phyloP scores from a whole-genome alignment of 2,797 vertebrate species.

The Enteromius radiatus region DNA sequence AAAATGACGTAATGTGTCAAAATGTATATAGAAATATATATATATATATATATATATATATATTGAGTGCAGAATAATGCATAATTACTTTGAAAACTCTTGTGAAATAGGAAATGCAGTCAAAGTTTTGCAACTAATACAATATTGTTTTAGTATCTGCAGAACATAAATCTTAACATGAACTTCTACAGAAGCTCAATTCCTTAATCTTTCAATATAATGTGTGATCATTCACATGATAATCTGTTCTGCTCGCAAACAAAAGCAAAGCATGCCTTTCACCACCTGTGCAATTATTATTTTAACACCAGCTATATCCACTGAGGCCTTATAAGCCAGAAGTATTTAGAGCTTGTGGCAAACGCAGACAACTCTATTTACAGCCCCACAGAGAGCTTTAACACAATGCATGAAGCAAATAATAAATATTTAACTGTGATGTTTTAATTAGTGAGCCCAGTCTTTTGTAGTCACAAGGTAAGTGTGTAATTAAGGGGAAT shows the following conservation, averaged over 20 bases:
- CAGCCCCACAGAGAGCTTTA: neutral
- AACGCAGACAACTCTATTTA: constrained; percentile 2
- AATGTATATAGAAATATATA: too few relatives aligned
- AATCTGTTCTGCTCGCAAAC: neutral
- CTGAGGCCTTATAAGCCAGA: constrained; percentile 18
- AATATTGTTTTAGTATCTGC: neutral
- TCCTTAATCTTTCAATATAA: neutral
- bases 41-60: too few relatives aligned
- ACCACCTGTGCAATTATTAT: constrained; percentile 19
- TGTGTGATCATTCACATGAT: neutral
- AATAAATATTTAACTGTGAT: neutral
- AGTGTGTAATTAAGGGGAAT: neutral
- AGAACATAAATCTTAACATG: neutral
- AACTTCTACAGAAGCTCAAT: neutral
- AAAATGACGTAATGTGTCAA: neutral
- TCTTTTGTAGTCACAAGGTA: neutral
- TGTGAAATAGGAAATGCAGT: neutral
- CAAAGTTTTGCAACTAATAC: neutral
- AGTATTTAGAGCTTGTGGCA: neutral
- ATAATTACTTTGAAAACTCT: too few relatives aligned
- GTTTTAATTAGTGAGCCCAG: neutral
- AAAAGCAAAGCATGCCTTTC: constrained; percentile 14
- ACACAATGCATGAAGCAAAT: neutral
- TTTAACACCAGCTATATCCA: constrained; percentile 3
- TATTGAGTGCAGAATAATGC: too few relatives aligned